Percentiles rank a stretch among this genome's conserved stretches.
Conservation (phyloP, 2,888 invertebrate species). For the Hydrotaea cyrtoneurina region DNA sequence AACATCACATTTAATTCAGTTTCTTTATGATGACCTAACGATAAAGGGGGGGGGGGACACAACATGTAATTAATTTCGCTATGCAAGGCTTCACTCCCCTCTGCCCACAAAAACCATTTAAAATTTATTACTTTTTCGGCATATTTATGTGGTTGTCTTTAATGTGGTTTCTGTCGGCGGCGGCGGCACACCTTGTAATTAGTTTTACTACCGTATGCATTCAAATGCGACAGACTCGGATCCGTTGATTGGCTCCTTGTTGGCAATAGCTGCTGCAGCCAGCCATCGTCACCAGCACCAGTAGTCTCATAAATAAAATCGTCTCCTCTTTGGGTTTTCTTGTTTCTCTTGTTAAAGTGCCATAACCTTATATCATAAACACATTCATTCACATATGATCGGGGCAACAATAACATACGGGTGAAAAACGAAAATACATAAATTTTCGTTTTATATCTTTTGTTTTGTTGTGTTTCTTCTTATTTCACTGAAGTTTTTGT, state of each 20-base stretch:
- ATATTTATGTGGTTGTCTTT: constrained; percentile 11
- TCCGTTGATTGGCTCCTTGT: constrained; percentile 56
- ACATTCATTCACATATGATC: constrained; percentile 25
- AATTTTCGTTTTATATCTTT: constrained; percentile 75
- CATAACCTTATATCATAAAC: constrained; percentile 60
- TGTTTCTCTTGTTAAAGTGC: constrained; percentile 59
- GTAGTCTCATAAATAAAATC: constrained; percentile 65
- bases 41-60: too few species aligned
- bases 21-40: background rate
- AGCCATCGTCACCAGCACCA: constrained; percentile 46
- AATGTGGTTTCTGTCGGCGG: constrained; percentile 56
- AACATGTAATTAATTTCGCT: background rate
- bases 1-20: too few species aligned
- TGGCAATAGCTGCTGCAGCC: constrained; percentile 30
- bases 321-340: constrained; percentile 37
- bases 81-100: background rate
- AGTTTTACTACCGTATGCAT: constrained; percentile 73
- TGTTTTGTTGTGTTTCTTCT: constrained; percentile 62
- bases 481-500: constrained; percentile 23
- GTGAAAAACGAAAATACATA: constrained; percentile 69
- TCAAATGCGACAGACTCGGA: constrained; percentile 41
- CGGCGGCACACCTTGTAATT: constrained; percentile 74
- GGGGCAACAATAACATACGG: background rate
- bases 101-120: background rate
- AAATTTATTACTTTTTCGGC: constrained; percentile 13